Conservation (phyloP, 37 sponge, comb jelly and placozoan genomes). For the Mnemiopsis leidyi region DNA sequence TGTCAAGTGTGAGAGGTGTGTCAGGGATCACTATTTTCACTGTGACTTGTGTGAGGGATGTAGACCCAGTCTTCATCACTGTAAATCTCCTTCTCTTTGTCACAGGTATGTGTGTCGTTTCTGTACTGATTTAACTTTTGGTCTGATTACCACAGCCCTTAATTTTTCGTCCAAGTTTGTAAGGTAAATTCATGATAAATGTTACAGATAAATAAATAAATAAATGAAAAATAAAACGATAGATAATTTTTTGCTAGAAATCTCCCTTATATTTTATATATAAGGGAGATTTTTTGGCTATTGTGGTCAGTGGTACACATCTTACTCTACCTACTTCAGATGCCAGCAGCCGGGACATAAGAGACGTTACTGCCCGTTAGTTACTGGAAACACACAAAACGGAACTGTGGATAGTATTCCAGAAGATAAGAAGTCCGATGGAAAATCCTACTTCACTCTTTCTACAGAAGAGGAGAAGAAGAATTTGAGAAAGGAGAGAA, state of each 20-base stretch:
- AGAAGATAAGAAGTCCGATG: neutral
- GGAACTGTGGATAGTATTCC: neutral
- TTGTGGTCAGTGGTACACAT: too few relatives aligned
- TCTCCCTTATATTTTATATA: too few relatives aligned
- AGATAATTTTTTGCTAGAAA: too few relatives aligned
- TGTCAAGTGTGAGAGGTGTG: conserved; percentile 10
- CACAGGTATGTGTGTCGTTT: too few relatives aligned
- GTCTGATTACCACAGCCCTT: too few relatives aligned
- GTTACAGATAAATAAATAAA: too few relatives aligned
- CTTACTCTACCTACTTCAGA: too few relatives aligned
- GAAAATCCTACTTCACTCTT: conserved; percentile 38
- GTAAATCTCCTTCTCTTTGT: conserved; percentile 42
- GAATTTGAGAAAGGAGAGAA: conserved; percentile 6
- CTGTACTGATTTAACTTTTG: too few relatives aligned
- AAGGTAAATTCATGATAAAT: too few relatives aligned
- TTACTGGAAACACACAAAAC: neutral
- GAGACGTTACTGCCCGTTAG: conserved; percentile 49
- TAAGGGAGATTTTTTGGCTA: too few relatives aligned
- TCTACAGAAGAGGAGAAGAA: conserved; percentile 25
- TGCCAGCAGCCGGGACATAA: conserved; percentile 63
- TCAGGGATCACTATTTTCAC: conserved; percentile 45
- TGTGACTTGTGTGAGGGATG: conserved; percentile 62
- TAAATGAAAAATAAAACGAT: too few relatives aligned
- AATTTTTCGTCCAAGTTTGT: too few relatives aligned
- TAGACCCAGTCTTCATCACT: conserved; percentile 42